Conservation (phyloP, 2,888 invertebrate species). For the Drosophila setosimentum region DNA sequence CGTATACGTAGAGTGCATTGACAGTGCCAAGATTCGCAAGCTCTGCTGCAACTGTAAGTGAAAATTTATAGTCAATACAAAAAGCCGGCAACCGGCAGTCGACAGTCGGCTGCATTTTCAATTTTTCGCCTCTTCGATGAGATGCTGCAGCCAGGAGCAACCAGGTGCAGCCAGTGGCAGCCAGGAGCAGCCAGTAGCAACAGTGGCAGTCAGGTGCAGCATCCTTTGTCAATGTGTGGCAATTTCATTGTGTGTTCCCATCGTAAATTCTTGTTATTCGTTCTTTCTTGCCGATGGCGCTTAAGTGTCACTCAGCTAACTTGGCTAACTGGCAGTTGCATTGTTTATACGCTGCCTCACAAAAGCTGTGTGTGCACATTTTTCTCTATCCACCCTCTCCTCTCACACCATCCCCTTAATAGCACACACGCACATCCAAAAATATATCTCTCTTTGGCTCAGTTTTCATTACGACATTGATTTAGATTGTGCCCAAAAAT, state of each 20-base stretch:
- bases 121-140: constrained; percentile 37
- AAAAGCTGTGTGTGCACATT: constrained; percentile 58
- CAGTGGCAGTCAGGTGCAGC: constrained; percentile 1
- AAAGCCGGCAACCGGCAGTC: constrained; percentile 15
- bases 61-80: constrained; percentile 74
- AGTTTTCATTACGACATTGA: constrained; percentile 23
- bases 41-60: constrained; percentile 58
- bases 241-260: constrained; percentile 74
- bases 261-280: constrained; percentile 78
- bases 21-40: constrained; percentile 58
- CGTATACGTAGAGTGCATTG: constrained; percentile 49
- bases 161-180: background rate
- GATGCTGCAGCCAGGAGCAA: constrained; percentile 5
- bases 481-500: constrained; percentile 20
- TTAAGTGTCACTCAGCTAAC: constrained; percentile 51
- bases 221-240: constrained; percentile 56
- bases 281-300: constrained; percentile 40
- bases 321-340: constrained; percentile 64
- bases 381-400: background rate
- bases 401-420: constrained; percentile 41
- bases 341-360: constrained; percentile 68
- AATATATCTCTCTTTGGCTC: constrained; percentile 40
- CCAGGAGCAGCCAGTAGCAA: constrained; percentile 7
- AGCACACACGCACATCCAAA: constrained; percentile 46
- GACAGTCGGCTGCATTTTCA: constrained; percentile 47